Base-by-base conservation (phyloP, 2,888 invertebrate genomes). In the Ichneumoninae sp. region DNA sequence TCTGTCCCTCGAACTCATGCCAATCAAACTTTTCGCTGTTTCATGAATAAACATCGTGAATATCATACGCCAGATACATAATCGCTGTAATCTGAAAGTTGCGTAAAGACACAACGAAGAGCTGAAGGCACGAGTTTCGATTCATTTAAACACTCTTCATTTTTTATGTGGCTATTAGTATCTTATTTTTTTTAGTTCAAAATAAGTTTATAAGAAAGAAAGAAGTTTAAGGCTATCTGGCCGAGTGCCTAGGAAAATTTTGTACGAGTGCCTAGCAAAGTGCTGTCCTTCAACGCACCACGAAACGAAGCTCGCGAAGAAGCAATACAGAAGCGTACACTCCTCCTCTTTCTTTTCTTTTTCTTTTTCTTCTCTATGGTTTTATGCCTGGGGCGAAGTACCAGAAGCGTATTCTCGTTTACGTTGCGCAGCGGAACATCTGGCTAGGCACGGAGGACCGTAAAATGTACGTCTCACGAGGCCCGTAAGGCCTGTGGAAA, bases 401-500 rank as follows among this genome's bases (percentile, higher is more conserved):
- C 16, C 63, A 63, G 30, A 63, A 63, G 63, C 33, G 13, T 63
- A 63, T 63, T 63, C 63, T 33, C 63, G 33, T 33, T 63, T 26
- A 63, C 63, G 30, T 30, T 63, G 1, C n/a, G 66, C 52, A 22
- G 50, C n/a, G 19, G 75, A 81, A 86, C 77, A 85, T 83, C 73
- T 85, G 80, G 82, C 69, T 75, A 13, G 52, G 26, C 60, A 57
- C 30, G 63, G 26, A 54, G 50, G 74, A 68, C 60, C 65, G 60
- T 82, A 65, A 77, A 77, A 78, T 77, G 30, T 57, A 69, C 57
- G 69, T 68, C 66, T 76, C 52, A 40, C 54, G 36, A 66, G 40
- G 66, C 19, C 40, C 66, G 40, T 19, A 4, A 65, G 26, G 66
- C 40, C 66, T 76, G 69, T 74, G 83, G 77, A 83, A 85, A 85